phyloP scores from a whole-genome alignment of 2,113 vertebrate species.

The Hydrochoerus hydrochaeris region DNA sequence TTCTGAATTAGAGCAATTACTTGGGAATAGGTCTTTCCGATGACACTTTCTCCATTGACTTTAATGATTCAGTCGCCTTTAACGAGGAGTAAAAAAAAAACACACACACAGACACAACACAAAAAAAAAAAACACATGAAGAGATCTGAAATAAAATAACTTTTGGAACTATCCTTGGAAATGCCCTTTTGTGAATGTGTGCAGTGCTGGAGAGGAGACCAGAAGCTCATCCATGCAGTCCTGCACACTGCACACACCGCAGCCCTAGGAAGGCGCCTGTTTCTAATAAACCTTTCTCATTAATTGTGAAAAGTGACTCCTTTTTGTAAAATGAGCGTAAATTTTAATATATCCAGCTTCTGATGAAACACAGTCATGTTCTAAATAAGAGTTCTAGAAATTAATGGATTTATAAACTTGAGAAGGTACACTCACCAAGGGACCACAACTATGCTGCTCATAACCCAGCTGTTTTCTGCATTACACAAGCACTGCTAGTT shows the following conservation, averaged over 20 bases:
- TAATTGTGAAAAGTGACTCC: neutral
- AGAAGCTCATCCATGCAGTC: neutral
- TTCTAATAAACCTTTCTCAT: neutral
- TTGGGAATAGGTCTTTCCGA: slow-evolving; percentile 99
- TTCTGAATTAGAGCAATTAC: slow-evolving; percentile 99
- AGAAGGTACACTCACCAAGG: neutral
- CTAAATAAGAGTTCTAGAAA: neutral
- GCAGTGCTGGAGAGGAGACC: neutral
- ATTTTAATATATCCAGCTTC: slow-evolving; percentile 14
- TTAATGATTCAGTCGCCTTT: slow-evolving; percentile 98
- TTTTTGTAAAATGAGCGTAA: neutral
- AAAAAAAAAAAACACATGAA: slow-evolving; percentile 26
- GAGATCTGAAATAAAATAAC: slow-evolving; percentile 29
- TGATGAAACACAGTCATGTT: neutral
- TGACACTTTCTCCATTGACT: slow-evolving; percentile 99
- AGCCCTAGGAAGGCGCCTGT: neutral
- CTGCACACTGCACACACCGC: no score
- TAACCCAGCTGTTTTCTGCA: neutral
- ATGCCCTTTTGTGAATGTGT: neutral
- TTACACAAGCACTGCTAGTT: neutral
- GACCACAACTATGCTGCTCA: neutral
- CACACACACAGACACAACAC: no score
- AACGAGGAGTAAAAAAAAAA: slow-evolving; percentile 43
- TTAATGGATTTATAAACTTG: neutral
- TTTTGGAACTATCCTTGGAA: neutral